A percentile compares a stretch with the other conserved stretches of the same genome.
These are phyloP conservation scores for Thymallus thymallus DNA, from an alignment of 2,113 vertebrate genomes.

Conservation along the genomic window DNA sequence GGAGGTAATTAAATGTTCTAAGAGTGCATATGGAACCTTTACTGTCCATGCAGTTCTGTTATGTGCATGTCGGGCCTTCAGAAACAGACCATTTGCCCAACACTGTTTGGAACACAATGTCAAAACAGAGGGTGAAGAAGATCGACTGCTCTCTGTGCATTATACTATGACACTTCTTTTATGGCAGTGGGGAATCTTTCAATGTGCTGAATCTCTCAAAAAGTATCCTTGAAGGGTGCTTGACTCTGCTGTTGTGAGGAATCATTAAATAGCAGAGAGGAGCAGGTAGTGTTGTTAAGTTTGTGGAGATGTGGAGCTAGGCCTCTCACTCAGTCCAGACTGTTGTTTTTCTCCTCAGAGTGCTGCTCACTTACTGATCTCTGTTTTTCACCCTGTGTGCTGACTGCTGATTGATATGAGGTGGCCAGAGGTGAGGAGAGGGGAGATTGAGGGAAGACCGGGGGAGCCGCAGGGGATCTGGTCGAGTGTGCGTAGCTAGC, in stretches of 20 bases:
- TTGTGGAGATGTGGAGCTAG: background rate
- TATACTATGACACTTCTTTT: constrained; percentile 29
- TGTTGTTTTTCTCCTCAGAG: background rate
- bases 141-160: constrained; percentile 27
- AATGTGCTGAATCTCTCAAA: constrained; percentile 8
- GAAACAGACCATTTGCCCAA: constrained; percentile 39
- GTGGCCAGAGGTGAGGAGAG: constrained; percentile 1
- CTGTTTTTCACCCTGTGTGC: background rate
- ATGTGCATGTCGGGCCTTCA: constrained; percentile 27
- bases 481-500: too few species aligned
- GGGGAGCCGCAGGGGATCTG: background rate
- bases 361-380: background rate
- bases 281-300: background rate
- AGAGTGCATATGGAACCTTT: constrained; percentile 26
- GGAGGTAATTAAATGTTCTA: constrained; percentile 7
- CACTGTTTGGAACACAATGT: constrained; percentile 49
- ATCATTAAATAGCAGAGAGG: background rate
- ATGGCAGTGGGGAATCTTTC: constrained; percentile 18
- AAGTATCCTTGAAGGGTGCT: background rate
- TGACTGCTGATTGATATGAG: background rate
- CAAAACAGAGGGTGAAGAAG: constrained; percentile 53
- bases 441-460: background rate
- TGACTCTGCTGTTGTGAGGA: background rate
- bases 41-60: background rate
- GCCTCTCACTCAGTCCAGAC: background rate